phyloP scores from a whole-genome alignment of 2,113 vertebrate genomes.

The Podiceps cristatus region DNA sequence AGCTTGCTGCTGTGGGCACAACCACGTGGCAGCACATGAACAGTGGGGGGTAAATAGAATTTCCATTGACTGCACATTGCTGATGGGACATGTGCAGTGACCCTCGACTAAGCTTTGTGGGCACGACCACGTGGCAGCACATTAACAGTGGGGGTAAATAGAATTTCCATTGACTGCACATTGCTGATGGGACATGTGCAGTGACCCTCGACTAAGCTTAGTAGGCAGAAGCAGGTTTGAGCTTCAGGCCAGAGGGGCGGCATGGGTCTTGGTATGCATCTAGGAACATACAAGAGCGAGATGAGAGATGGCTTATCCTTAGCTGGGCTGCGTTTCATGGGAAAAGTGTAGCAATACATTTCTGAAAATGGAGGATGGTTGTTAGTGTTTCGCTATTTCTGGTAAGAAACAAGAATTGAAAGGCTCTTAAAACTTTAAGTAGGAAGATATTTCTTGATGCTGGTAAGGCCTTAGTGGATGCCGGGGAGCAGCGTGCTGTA shows the following conservation, averaged over 20 bases:
- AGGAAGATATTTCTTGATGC: neutral
- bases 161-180: neutral
- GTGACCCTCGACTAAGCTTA: neutral
- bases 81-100: neutral
- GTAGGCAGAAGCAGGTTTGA: neutral
- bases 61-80: neutral
- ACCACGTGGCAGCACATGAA: accelerated
- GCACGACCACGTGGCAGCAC: neutral
- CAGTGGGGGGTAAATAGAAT: accelerated
- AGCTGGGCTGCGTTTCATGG: neutral
- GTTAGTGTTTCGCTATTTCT: neutral
- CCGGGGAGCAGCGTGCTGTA: neutral
- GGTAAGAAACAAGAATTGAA: neutral
- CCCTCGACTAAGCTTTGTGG: neutral
- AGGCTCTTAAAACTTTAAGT: neutral
- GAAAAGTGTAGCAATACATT: accelerated
- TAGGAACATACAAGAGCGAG: neutral
- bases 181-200: neutral
- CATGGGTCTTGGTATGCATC: neutral
- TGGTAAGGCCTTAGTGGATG: neutral
- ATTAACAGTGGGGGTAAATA: accelerated
- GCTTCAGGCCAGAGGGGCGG: neutral
- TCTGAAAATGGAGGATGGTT: neutral
- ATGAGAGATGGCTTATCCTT: neutral
- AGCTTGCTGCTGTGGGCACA: neutral